Conservation (phyloP, 2,797 vertebrate species). For the Otolemur crassicaudatus region DNA sequence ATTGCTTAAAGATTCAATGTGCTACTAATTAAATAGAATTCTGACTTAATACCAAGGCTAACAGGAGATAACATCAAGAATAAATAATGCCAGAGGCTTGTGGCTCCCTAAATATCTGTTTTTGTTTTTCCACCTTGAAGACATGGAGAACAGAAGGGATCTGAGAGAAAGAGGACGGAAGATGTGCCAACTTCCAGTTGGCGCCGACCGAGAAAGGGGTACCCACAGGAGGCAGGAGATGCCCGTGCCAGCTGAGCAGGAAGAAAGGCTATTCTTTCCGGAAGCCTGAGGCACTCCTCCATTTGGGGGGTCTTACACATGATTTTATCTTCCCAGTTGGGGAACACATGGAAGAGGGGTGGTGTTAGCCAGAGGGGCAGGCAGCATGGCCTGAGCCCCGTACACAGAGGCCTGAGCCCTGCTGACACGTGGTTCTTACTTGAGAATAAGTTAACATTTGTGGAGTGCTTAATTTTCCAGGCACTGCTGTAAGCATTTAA, state of each 20-base stretch:
- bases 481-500: not conserved
- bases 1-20: not conserved
- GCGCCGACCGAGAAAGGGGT: not conserved
- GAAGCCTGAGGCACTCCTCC: not conserved
- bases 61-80: not conserved
- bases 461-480: not conserved
- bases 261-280: not conserved
- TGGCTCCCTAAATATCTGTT: not conserved
- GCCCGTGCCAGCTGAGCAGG: not conserved
- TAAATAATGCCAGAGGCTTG: slow-evolving; percentile 18
- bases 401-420: not conserved
- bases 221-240: not conserved
- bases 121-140: slow-evolving; percentile 1
- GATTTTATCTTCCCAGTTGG: not conserved
- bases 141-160: not conserved
- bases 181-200: not conserved
- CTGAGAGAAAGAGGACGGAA: not conserved
- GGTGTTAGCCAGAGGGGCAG: not conserved
- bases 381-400: not conserved
- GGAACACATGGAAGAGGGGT: not conserved
- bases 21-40: not conserved
- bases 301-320: not conserved
- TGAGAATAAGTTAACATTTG: not conserved
- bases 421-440: not conserved
- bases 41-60: slow-evolving; percentile 22